These are phyloP conservation scores for Eumerus sabulonum DNA, from an alignment of 2,888 invertebrate species.

Conservation along the genomic window DNA sequence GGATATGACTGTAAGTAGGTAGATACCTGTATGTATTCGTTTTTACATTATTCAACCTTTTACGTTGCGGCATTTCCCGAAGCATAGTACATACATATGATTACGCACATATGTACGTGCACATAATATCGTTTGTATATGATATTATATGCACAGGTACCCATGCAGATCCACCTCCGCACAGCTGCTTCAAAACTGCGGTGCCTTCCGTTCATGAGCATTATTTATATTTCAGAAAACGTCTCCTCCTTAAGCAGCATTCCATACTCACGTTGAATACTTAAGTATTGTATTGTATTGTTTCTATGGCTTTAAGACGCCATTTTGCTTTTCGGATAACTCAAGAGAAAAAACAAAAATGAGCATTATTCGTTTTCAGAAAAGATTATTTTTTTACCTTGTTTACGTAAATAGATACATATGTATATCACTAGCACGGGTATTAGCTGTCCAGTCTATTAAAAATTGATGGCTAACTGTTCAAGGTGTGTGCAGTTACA, in stretches of 20 bases:
- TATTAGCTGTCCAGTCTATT: slow-evolving; percentile 52
- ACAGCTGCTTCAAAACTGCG: slow-evolving; percentile 52
- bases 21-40: too few relatives aligned
- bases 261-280: slow-evolving; percentile 64
- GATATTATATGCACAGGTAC: slow-evolving; percentile 52
- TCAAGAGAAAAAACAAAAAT: slow-evolving; percentile 32
- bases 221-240: slow-evolving; percentile 66
- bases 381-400: slow-evolving; percentile 58
- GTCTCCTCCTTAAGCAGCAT: slow-evolving; percentile 66
- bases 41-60: too few relatives aligned
- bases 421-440: background rate
- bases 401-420: slow-evolving; percentile 3
- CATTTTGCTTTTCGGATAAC: slow-evolving; percentile 61
- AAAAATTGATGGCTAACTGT: slow-evolving; percentile 67
- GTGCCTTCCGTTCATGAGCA: slow-evolving; percentile 64
- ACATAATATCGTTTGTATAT: too few relatives aligned
- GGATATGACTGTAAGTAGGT: too few relatives aligned
- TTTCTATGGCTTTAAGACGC: slow-evolving; percentile 60
- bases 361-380: slow-evolving; percentile 58
- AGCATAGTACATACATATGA: too few relatives aligned
- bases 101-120: too few relatives aligned
- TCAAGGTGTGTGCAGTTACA: slow-evolving; percentile 64
- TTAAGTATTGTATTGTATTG: slow-evolving; percentile 62
- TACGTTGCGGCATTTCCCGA: background rate
- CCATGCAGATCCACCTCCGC: slow-evolving; percentile 58